Evolutionary conservation across 2,113 vertebrate genomes (phyloP).

Genomic region (Hepsetus odoe): DNA sequence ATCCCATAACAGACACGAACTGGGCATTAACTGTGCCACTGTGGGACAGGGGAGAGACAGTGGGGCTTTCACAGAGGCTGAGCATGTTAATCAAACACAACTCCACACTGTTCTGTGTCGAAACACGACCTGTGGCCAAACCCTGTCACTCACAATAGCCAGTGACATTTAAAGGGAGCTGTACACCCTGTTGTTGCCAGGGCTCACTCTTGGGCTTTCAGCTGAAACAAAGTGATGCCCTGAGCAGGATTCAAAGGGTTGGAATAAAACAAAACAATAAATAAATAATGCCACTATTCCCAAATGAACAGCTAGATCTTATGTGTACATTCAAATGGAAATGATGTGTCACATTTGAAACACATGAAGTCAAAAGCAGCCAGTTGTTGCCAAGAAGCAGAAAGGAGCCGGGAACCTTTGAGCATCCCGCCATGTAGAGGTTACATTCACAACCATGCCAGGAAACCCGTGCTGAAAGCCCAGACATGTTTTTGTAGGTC

Average conservation of each 20-base stretch:
- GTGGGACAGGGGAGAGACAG: conserved; percentile 41
- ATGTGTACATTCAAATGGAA: too few species aligned
- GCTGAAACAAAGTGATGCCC: too few species aligned
- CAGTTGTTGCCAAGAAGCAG: conserved; percentile 18
- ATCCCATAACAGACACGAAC: too few species aligned
- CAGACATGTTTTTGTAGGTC: background rate
- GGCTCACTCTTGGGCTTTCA: too few species aligned
- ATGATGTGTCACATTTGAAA: too few species aligned
- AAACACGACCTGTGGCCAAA: conserved; percentile 26
- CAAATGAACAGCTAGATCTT: too few species aligned
- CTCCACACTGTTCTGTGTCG: background rate
- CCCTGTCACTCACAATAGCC: conserved; percentile 21
- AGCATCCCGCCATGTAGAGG: conserved; percentile 23
- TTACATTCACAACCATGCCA: conserved; percentile 27
- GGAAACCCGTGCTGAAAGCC: conserved; percentile 22
- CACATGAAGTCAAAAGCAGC: too few species aligned
- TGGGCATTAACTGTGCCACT: too few species aligned
- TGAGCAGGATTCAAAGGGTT: too few species aligned
- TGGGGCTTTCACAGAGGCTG: conserved; percentile 32
- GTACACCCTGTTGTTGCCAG: background rate
- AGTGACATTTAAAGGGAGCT: conserved; percentile 43
- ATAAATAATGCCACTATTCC: too few species aligned
- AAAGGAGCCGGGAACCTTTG: conserved; percentile 24
- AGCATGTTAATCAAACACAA: conserved; percentile 45
- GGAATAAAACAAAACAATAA: too few species aligned